Evolutionary conservation across 2,888 invertebrate species (phyloP).

Genomic region (Agonopterix subpropinquella): DNA sequence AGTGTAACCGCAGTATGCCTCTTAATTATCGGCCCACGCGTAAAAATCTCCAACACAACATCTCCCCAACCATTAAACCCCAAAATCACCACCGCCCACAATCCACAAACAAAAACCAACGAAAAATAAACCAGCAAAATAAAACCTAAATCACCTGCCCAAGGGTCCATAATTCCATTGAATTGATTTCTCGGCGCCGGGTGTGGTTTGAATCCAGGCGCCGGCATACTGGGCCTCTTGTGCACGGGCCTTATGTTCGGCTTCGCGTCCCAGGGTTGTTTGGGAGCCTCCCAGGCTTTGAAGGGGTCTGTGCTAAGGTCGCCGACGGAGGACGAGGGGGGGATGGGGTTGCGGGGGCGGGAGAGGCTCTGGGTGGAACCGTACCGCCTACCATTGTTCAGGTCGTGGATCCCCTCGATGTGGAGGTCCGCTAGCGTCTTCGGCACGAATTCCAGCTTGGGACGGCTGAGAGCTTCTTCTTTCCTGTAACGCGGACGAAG

Average conservation of each 20-base stretch:
- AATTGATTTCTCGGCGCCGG: constrained; percentile 59
- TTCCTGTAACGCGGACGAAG: constrained; percentile 72
- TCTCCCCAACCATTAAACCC: neutral
- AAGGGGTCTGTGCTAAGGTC: constrained; percentile 59
- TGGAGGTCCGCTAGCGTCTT: constrained; percentile 92
- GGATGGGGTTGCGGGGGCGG: constrained; percentile 47
- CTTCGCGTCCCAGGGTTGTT: constrained; percentile 12
- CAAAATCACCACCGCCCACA: constrained; percentile 18
- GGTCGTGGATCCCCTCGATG: constrained; percentile 85
- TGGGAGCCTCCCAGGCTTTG: constrained; percentile 55
- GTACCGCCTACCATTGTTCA: constrained; percentile 79
- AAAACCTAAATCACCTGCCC: constrained; percentile 76
- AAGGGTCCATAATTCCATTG: constrained; percentile 71
- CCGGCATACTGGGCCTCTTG: constrained; percentile 23
- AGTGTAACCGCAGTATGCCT: no score
- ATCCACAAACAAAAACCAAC: constrained; percentile 48
- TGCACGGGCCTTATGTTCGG: constrained; percentile 11
- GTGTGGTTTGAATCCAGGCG: constrained; percentile 45
- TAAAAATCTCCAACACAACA: no score
- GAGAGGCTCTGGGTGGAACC: constrained; percentile 68
- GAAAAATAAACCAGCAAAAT: constrained; percentile 46
- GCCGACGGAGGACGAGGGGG: constrained; percentile 55
- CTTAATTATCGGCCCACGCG: no score
- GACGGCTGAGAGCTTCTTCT: constrained; percentile 91
- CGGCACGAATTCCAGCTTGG: constrained; percentile 93